Evolutionary conservation across 2,888 invertebrate genomes (phyloP), one percentile per base, ranked within the genome.

Genomic region (Oegoconia quadripuncta): DNA sequence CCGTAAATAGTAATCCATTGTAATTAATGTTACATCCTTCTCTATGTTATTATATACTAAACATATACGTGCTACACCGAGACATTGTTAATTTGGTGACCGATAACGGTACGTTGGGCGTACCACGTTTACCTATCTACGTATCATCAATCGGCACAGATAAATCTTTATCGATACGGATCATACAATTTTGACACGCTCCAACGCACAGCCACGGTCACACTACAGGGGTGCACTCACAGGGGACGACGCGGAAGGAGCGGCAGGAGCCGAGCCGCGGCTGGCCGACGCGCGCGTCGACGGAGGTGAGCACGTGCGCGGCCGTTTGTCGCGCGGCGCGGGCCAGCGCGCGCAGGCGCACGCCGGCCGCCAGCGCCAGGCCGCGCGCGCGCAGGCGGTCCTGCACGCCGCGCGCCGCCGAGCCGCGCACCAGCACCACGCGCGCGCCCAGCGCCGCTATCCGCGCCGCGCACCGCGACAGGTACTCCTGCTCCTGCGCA

Each of bases 351-450:
- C 62, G 51, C 14, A 55, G 51, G 57, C 97, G 95, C 1, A 98
- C 96, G 69, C 96, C 95, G 31, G 94, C 87, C 0, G 97, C 94
- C 8, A 99, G 88, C 0, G 97, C 96, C n/a, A 97, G 93, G 20
- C 70, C 64, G 22, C 89, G 60, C 90, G 89, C 44, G 1, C 95
- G 88, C 36, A 99, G 87, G 64, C 95, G 91, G 61, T 97, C 95
- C 79, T 97, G 97, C 8, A 98, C 98, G 26, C 93, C 87, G 65
- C 89, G 94, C 55, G 94, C 93, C 6, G 97, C 97, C 34, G 93
- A 93, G 50, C 96, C 94, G 64, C 97, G 95, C 0, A 97, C 97
- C 23, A 99, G 80, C 17, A 99, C 93, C 17, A 99, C 90, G 60
- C 95, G 92, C 0, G 99, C 97, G 23, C 92, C 91, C 41, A 97